A percentile compares a stretch with the other conserved stretches of the same genome.
Conservation (phyloP, 1,140 invertebrate species). For the Bombus sylvicola region DNA sequence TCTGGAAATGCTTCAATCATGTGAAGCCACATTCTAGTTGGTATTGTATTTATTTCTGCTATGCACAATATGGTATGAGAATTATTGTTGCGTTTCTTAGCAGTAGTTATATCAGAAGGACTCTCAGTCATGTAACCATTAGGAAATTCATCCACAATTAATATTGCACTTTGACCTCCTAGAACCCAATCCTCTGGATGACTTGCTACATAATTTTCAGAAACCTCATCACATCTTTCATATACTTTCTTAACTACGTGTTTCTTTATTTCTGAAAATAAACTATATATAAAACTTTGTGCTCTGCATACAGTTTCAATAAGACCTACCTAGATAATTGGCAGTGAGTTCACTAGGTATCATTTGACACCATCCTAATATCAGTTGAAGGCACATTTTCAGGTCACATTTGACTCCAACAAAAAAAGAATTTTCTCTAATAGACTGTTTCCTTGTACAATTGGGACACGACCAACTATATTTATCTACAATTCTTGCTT, state of each 20-base stretch:
- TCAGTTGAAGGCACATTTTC: slow-evolving; percentile 80
- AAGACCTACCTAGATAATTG: slow-evolving; percentile 68
- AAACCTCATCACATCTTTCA: slow-evolving; percentile 78
- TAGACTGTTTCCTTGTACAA: slow-evolving; percentile 78
- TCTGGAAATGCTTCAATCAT: slow-evolving; percentile 77
- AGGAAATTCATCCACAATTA: slow-evolving; percentile 83
- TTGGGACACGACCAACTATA: slow-evolving; percentile 81
- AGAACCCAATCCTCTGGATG: slow-evolving; percentile 80
- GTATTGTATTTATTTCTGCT: slow-evolving; percentile 78
- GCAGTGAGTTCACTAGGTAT: slow-evolving; percentile 75
- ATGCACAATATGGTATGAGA: slow-evolving; percentile 82
- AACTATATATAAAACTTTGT: slow-evolving; percentile 6
- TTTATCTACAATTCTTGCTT: slow-evolving; percentile 81
- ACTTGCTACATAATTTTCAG: slow-evolving; percentile 77
- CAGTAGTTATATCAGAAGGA: slow-evolving; percentile 65
- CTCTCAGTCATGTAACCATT: slow-evolving; percentile 79
- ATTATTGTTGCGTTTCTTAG: slow-evolving; percentile 80
- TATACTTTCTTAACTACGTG: slow-evolving; percentile 80
- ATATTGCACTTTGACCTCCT: slow-evolving; percentile 78
- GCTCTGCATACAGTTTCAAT: not conserved
- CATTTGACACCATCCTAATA: slow-evolving; percentile 82
- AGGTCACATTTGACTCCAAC: slow-evolving; percentile 81
- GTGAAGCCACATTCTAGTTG: slow-evolving; percentile 80
- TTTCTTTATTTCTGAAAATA: slow-evolving; percentile 80
- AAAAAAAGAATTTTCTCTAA: slow-evolving; percentile 82